A percentile compares a stretch with the other conserved stretches of the same genome.
Evolutionary conservation across 2,888 invertebrate species (phyloP).

Genomic region (Peribatodes rhomboidaria): DNA sequence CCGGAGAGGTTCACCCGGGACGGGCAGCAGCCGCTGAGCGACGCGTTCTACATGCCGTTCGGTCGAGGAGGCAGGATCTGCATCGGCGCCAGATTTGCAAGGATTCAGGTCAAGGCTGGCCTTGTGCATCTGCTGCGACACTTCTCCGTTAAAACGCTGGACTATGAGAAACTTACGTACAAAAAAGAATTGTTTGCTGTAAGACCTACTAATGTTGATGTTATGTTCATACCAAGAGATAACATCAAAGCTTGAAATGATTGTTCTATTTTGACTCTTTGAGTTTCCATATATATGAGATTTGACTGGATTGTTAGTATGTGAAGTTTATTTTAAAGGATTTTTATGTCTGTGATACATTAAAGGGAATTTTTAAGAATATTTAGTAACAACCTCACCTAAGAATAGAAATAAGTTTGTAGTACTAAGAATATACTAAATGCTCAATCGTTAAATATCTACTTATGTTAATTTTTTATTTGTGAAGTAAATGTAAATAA

Average conservation of each 20-base stretch:
- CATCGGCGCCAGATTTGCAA: constrained; percentile 47
- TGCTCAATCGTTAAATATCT: too few relatives aligned
- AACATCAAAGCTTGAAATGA: constrained; percentile 2
- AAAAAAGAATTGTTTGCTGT: constrained; percentile 30
- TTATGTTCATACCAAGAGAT: constrained; percentile 26
- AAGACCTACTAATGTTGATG: constrained; percentile 29
- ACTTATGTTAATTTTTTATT: too few relatives aligned
- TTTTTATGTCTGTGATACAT: too few relatives aligned
- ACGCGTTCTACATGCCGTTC: constrained; percentile 63
- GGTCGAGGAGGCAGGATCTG: constrained; percentile 57
- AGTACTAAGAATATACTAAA: too few relatives aligned
- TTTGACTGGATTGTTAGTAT: too few relatives aligned
- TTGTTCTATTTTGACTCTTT: too few relatives aligned
- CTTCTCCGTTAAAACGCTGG: constrained; percentile 26
- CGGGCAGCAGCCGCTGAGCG: constrained; percentile 20
- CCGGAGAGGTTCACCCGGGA: constrained; percentile 55
- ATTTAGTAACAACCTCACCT: too few relatives aligned
- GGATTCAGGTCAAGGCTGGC: constrained; percentile 40
- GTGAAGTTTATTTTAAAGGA: too few relatives aligned
- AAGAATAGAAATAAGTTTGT: too few relatives aligned
- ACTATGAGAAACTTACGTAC: constrained; percentile 18
- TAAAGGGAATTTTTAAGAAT: too few relatives aligned
- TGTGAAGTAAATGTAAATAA: too few relatives aligned
- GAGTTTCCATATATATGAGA: too few relatives aligned
- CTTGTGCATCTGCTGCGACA: constrained; percentile 30